These are phyloP conservation scores for Plebejus anna DNA, from an alignment of 2,888 invertebrate genomes.

Conservation along the genomic window DNA sequence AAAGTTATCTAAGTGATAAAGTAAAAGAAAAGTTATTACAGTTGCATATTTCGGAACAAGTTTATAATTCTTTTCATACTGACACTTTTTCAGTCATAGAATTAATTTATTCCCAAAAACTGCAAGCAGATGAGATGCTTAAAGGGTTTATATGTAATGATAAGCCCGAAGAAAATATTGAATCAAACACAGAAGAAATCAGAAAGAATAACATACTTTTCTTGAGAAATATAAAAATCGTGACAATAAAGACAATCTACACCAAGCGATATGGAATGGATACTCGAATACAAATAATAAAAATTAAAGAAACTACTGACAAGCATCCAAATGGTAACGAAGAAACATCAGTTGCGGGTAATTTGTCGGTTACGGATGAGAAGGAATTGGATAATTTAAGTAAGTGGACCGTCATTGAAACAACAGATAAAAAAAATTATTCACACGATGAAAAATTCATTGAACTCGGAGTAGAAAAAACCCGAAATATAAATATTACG, in stretches of 20 bases:
- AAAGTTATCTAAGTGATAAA: conserved; percentile 25
- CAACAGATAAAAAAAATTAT: conserved; percentile 30
- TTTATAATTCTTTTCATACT: conserved; percentile 30
- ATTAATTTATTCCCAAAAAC: conserved; percentile 37
- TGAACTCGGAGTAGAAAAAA: conserved; percentile 32
- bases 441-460: conserved; percentile 33
- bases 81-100: conserved; percentile 36
- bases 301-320: conserved; percentile 39
- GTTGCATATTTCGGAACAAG: conserved; percentile 25
- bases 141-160: conserved; percentile 35
- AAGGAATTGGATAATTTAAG: conserved; percentile 35
- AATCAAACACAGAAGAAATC: conserved; percentile 38
- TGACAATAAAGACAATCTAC: conserved; percentile 40
- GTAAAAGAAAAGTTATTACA: neutral
- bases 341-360: conserved; percentile 36
- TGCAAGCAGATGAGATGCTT: conserved; percentile 37
- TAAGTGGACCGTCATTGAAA: conserved; percentile 37
- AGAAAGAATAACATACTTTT: conserved; percentile 35
- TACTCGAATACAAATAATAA: conserved; percentile 41
- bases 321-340: conserved; percentile 39
- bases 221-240: conserved; percentile 40
- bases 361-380: conserved; percentile 40
- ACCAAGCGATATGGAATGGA: conserved; percentile 36
- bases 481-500: conserved; percentile 26
- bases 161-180: conserved; percentile 41